Evolutionary conservation across 1,140 invertebrate species (phyloP), one percentile per base, ranked within the genome.

Genomic region (Drosophila paulistorum): DNA sequence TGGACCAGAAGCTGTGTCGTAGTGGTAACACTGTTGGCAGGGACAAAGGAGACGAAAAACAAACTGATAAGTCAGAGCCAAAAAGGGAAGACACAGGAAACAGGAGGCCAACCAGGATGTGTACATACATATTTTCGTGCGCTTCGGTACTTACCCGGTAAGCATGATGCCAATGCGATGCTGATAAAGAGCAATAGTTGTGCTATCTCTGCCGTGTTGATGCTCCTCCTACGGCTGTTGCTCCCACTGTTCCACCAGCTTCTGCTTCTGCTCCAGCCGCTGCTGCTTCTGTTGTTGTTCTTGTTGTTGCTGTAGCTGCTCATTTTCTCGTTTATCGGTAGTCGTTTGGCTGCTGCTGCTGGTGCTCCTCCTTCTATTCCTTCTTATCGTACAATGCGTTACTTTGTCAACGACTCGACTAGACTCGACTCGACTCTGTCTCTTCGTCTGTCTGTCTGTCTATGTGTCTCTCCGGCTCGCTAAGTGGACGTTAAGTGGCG

Each of bases 101-200:
- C 42, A 63, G 51, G 54, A 63, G 10, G 33, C 67, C 65, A 57
- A 63, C 62, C 68, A 71, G 57, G 71, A 68, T 63, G 65, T 20
- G 45, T 51, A 9, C 20, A 51, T 20, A 51, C 20, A 79, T 60
- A 71, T 39, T 11, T 68, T 62, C 58, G 45, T 61, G 58, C 69
- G 55, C 68, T 68, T 67, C 74, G 81, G 79, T 71, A 87, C 83
- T 87, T 87, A 87, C 83, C 83, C 84, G 79, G 80, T 80, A 87
- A 89, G 78, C 84, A 65, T 66, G 84, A 89, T 83, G 84, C 77
- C 76, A 89, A 81, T 83, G 73, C 77, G 65, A 87, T 74, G 83
- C 84, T 82, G 83, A 87, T 87, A 87, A 87, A 69, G 65, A 87
- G 84, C 84, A 87, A 83, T 87, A 87, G 83, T 86, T 83, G 82